A percentile compares a stretch with the other conserved stretches of the same genome.
These are phyloP conservation scores for Drosophila quasianomalipes DNA, from an alignment of 2,888 invertebrate species.

Conservation along the genomic window DNA sequence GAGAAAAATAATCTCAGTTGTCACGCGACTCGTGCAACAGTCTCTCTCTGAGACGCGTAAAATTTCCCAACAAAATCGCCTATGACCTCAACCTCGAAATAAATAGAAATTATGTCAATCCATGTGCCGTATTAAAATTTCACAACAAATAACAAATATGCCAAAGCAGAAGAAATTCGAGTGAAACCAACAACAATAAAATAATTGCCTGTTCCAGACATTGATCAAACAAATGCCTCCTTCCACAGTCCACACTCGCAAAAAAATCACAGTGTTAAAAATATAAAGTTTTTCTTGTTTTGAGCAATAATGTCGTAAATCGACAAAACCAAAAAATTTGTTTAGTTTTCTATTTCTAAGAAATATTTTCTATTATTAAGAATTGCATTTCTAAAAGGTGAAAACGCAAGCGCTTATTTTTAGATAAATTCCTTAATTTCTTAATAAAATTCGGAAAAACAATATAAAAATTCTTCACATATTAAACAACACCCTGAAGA, in stretches of 20 bases:
- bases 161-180: conserved; percentile 7
- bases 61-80: conserved; percentile 37
- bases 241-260: background rate
- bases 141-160: conserved; percentile 43
- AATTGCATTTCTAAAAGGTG: background rate
- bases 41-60: conserved; percentile 7
- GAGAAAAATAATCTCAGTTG: background rate
- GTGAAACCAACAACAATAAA: conserved; percentile 44
- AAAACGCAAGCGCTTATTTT: too few relatives aligned
- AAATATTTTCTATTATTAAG: background rate
- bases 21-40: conserved; percentile 39
- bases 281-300: background rate
- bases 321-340: too few relatives aligned
- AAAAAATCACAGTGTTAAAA: background rate
- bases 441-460: too few relatives aligned
- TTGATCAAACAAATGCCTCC: conserved; percentile 70
- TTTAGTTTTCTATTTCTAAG: background rate
- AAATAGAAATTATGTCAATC: conserved; percentile 79
- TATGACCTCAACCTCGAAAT: conserved; percentile 65
- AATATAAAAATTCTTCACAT: background rate
- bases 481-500: too few relatives aligned
- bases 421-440: too few relatives aligned
- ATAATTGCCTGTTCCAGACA: conserved; percentile 51
- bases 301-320: background rate
- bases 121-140: conserved; percentile 52